A percentile compares a stretch with the other conserved stretches of the same genome.
phyloP scores from a whole-genome alignment of 2,797 vertebrate genomes.

The Cossypha polioptera region DNA sequence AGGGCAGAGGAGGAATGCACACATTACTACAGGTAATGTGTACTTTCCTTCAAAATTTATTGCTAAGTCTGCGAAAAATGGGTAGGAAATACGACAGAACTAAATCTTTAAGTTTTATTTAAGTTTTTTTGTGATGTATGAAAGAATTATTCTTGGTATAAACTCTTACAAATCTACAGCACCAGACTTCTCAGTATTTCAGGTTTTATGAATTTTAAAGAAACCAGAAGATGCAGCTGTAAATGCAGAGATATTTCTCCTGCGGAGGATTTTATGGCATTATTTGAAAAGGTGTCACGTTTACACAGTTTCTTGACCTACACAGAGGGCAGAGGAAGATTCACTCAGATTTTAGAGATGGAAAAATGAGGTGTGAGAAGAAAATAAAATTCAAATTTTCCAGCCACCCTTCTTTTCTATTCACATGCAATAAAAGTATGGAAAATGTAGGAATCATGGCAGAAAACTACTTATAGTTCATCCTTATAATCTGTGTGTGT shows the following conservation, averaged over 20 bases:
- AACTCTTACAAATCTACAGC: background rate
- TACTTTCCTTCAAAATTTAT: background rate
- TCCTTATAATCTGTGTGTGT: background rate
- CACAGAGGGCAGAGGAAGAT: background rate
- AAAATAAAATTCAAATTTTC: background rate
- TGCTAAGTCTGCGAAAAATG: background rate
- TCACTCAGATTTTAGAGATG: background rate
- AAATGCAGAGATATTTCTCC: background rate
- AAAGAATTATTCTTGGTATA: background rate
- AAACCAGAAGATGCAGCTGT: background rate
- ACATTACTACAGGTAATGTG: background rate
- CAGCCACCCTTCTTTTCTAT: background rate
- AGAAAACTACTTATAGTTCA: background rate
- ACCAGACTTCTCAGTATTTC: background rate
- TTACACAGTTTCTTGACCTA: conserved; percentile 9
- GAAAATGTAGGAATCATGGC: background rate
- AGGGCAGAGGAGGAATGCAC: background rate
- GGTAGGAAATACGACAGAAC: background rate
- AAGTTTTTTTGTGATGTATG: background rate
- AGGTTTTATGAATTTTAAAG: background rate
- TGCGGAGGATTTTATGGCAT: background rate
- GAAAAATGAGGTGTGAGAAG: background rate
- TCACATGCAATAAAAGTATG: background rate
- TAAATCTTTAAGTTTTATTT: background rate
- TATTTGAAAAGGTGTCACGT: conserved; percentile 1